A percentile compares a stretch with the other conserved stretches of the same genome.
phyloP scores from a whole-genome alignment of 2,888 invertebrate genomes.

The Mermis nigrescens region DNA sequence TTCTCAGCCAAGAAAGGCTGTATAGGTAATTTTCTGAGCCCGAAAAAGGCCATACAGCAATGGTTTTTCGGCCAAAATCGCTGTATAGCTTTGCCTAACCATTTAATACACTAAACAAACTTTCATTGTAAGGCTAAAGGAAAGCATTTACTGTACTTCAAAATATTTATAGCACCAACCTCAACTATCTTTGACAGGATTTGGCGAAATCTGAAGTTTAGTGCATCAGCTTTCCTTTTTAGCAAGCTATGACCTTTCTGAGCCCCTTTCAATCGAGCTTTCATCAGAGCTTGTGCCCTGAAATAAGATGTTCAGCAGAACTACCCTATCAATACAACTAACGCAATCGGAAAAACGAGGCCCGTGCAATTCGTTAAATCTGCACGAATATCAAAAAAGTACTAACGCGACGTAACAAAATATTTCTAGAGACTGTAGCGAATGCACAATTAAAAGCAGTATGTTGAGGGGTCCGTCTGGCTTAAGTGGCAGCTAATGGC shows the following conservation, averaged over 20 bases:
- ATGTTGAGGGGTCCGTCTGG: no score
- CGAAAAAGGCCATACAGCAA: no score
- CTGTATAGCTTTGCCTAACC: no score
- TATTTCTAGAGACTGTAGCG: no score
- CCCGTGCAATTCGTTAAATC: not conserved
- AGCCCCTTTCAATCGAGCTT: constrained; percentile 81
- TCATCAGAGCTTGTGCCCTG: constrained; percentile 95
- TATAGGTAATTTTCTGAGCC: no score
- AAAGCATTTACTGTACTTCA: no score
- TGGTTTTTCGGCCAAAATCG: no score
- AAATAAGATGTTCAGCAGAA: constrained; percentile 20
- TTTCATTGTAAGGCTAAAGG: no score
- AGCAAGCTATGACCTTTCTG: constrained; percentile 93
- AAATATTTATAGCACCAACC: constrained; percentile 40
- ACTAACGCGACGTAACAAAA: not conserved
- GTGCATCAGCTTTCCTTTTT: constrained; percentile 97
- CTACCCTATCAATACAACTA: not conserved
- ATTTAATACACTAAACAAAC: no score
- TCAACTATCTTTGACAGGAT: constrained; percentile 95
- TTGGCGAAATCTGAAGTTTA: constrained; percentile 88
- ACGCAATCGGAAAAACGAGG: not conserved
- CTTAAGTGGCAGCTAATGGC: no score
- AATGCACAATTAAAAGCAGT: no score
- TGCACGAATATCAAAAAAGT: not conserved
- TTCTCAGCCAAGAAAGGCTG: no score